Base-by-base conservation (phyloP, 2,888 invertebrate species). In the Nomada hirtipes region DNA sequence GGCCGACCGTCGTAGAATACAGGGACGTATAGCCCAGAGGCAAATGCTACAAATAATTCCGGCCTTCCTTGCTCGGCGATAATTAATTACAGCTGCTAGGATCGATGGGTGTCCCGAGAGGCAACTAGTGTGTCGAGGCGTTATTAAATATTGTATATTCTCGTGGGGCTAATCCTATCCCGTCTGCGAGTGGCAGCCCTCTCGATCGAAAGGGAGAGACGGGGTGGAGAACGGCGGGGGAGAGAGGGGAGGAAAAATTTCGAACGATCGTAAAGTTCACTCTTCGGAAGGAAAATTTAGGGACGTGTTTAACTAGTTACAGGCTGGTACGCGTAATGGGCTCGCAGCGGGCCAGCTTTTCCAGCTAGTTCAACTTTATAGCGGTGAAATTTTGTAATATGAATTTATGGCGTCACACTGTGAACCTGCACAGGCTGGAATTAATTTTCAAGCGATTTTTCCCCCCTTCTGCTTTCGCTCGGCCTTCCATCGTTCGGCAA, bases 61-160 rank as follows among this genome's bases (percentile, higher is more conserved):
- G 77, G 71, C 70, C 64, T 84, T 29, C 77, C 23, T 83, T 85
- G 79, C 76, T 72, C 71, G 82, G 69, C 75, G 88, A 89, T 91
- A 92, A 92, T 91, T 92, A 92, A 92, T 92, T 91, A 91, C 86
- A 85, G 79, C 85, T 79, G 75, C 81, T 70, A 88, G 85, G 89
- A 92, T 92, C 91, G 90, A 92, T 91, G 90, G 85, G 44, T 87
- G 78, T 89, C 88, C 88, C 89, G 76, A 55, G 89, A 79, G 89
- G 80, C 84, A 76, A 83, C 86, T 82, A 86, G 57, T 78, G 80
- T 74, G 73, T 71, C 85, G 87, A 86, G 87, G 89, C 90, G 91
- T 92, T 91, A 92, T 91, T 92, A 90, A 92, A 91, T 90, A 89
- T 84, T 76, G 79, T 78, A 65, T 88, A 88, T 78, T 88, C 88